phyloP scores from a whole-genome alignment of 2,888 invertebrate species.

The Crematogaster levior region DNA sequence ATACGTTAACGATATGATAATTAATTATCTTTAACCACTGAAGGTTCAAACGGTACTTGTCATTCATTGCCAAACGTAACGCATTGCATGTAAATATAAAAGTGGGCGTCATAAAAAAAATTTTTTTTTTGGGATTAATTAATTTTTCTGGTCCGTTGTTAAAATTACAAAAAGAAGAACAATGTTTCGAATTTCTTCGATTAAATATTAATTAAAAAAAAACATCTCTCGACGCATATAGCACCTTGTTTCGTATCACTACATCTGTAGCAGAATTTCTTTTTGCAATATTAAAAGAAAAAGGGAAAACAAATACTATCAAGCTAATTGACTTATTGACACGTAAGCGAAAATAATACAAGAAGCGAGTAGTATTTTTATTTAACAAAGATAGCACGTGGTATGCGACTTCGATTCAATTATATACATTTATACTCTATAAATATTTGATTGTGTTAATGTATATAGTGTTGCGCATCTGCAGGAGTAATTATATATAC shows the following conservation, averaged over 20 bases:
- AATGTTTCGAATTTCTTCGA: neutral
- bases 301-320: neutral
- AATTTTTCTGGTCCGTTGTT: neutral
- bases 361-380: neutral
- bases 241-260: slow-evolving; percentile 78
- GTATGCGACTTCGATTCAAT: neutral
- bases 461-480: neutral
- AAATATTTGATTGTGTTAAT: neutral
- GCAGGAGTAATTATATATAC: too few species aligned
- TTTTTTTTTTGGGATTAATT: neutral
- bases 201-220: slow-evolving; percentile 4
- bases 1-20: neutral
- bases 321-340: slow-evolving; percentile 17
- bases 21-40: neutral
- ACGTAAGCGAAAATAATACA: neutral
- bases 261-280: slow-evolving; percentile 42
- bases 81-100: neutral
- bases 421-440: neutral
- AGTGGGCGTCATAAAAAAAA: neutral
- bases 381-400: slow-evolving; percentile 17
- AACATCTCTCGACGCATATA: slow-evolving; percentile 57
- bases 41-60: neutral
- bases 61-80: neutral
- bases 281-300: slow-evolving; percentile 21
- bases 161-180: slow-evolving; percentile 2